Base-by-base conservation (phyloP, 2,113 vertebrate species). In the Carassius carassius region DNA sequence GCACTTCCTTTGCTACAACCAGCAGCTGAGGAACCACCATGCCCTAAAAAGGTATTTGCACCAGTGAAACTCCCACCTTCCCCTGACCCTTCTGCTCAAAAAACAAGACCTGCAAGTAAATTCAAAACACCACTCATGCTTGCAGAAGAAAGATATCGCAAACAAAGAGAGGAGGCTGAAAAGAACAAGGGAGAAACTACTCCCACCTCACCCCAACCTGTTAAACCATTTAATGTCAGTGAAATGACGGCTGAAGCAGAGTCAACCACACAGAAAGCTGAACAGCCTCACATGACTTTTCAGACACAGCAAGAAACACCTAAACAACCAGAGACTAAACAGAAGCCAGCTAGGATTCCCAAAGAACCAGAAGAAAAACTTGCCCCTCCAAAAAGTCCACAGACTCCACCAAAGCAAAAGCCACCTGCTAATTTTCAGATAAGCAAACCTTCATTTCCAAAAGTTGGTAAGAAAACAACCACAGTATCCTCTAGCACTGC, bases 81-180 rank as follows among this genome's bases (percentile, higher is more conserved):
- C 58, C 91, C 94, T 65, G 90, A 91, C 17, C 82, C 94, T 11
- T 23, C 88, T 63, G 88, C 86, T 32, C 84, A 89, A 63, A 95
- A 93, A 84, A 84, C 93, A 10, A 94, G 92, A 86, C 91, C 95
- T 3, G 90, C 92, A 70, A 93, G 94, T 89, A 97, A 97, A 92
- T 98, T 98, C 89, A 97, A 97, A 94, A 98, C 97, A 12, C 97
- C 97, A 60, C 93, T 98, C 89, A 98, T 98, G 96, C 94, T 97
- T 1, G 97, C 97, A 49, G 97, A 97, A 90, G 97, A 98, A 88
- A 93, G 93, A 72, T 98, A 94, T 54, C 95, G 94, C 25, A 95
- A 93, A 83, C 95, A 97, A 86, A 95, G 47, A 80, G 94, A 96
- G 32, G 94, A 95, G 82, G 88, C 80, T 35, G 95, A 94, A 63